Base-by-base conservation (phyloP, 2,797 vertebrate genomes). In the Sebastiscus albofasciatus region DNA sequence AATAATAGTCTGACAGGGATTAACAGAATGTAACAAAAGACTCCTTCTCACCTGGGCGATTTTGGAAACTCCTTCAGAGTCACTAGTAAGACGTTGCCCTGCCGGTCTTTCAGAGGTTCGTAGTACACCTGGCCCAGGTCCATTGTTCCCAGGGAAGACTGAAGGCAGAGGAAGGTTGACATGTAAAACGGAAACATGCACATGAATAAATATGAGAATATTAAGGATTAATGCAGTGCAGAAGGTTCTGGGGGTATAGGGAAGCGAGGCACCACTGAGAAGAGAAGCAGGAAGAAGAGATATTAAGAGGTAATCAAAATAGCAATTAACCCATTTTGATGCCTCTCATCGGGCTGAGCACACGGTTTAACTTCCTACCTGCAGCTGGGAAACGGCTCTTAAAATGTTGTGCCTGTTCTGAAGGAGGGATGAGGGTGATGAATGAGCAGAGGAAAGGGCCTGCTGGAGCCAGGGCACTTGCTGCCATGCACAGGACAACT, bases 401-500 rank as follows among this genome's bases (percentile, higher is more conserved):
- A 96, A 90, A 83, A 96, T 95, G 86, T 93, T 95, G 87, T 95
- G 94, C 70, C 96, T 92, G 93, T 96, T 96, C 89, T 96, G 96
- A 36, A 96, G 94, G 60, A 96, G 94, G 22, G 96, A 96, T 42
- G 95, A 96, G 49, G 96, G 82, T 0, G 95, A 96, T 11, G 95
- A 96, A 18, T 96, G 93, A 49, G 95, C 92, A 0, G 94, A 92
- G 84, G 90, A 93, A 1, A 96, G 92, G 13, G 91, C 94, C 78
- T 95, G 94, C 89, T 94, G 96, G 24, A 96, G 94, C 93, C 93
- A 93, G 1, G 94, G 94, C 16, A 96, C 95, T 78, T 96, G 94
- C 67, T 94, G 93, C 96, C 96, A 96, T 1, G 95, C 95, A 65
- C 93, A 96, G 56, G 96, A 96, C 89, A 96, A 80, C 96, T 96